Conservation (phyloP, 2,797 vertebrate genomes). For the Thunnus albacares region DNA sequence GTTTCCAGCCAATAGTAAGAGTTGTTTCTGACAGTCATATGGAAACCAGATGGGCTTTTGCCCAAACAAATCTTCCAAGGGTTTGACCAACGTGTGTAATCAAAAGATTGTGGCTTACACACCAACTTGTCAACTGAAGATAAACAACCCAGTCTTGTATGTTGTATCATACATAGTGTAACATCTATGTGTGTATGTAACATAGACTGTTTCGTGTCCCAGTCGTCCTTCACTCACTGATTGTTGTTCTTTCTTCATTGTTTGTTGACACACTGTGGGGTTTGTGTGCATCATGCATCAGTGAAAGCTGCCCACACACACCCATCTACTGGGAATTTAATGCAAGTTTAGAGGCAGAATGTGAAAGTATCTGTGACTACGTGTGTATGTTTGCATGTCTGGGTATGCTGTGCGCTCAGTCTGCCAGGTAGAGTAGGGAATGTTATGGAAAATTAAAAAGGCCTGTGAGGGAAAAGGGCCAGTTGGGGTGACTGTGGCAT, state of each 20-base stretch:
- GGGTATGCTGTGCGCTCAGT: conserved; percentile 46
- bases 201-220: not conserved
- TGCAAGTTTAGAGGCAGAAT: conserved; percentile 10
- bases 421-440: conserved; percentile 72
- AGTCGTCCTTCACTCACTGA: conserved; percentile 36
- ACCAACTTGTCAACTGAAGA: conserved; percentile 65
- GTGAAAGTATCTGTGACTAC: conserved; percentile 15
- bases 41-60: conserved; percentile 78
- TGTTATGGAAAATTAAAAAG: conserved; percentile 78
- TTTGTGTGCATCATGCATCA: conserved; percentile 43
- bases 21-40: conserved; percentile 75
- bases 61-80: conserved; percentile 63
- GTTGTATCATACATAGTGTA: conserved; percentile 37
- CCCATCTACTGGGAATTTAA: conserved; percentile 35
- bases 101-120: conserved; percentile 61
- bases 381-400: conserved; percentile 51
- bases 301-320: conserved; percentile 47
- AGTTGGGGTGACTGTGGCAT: conserved; percentile 63
- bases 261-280: conserved; percentile 44
- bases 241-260: conserved; percentile 41
- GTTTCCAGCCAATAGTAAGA: conserved; percentile 62
- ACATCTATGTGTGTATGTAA: conserved; percentile 25
- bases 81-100: conserved; percentile 65
- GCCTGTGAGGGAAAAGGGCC: conserved; percentile 61
- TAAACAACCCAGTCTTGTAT: conserved; percentile 61